These are phyloP conservation scores for Coccyzus lansbergi DNA, from an alignment of 2,797 vertebrate species.

Conservation along the genomic window DNA sequence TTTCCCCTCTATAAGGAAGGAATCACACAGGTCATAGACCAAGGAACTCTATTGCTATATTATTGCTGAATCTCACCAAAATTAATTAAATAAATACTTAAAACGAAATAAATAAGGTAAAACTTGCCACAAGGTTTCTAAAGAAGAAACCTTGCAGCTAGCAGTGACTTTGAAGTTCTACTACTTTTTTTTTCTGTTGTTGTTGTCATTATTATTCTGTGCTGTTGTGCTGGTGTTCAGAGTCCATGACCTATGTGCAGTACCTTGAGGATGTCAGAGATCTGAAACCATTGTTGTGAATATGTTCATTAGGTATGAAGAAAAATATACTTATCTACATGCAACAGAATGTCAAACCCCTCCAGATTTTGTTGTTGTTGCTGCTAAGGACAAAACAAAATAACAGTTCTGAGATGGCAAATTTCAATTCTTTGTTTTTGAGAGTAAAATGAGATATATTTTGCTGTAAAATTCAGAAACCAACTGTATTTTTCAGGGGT, in stretches of 20 bases:
- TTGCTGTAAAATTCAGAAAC: neutral
- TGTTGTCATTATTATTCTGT: conserved; percentile 40
- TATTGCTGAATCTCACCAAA: conserved; percentile 21
- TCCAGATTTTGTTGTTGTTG: conserved; percentile 39
- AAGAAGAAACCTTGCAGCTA: conserved; percentile 58
- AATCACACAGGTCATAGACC: conserved; percentile 44
- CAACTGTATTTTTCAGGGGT: neutral
- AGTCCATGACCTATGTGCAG: conserved; percentile 52
- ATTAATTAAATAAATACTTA: conserved; percentile 49
- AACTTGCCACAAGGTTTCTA: conserved; percentile 55
- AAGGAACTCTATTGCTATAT: conserved; percentile 40
- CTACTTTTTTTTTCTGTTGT: neutral
- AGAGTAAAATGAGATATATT: neutral
- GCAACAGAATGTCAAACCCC: conserved; percentile 57
- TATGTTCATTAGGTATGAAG: conserved; percentile 66
- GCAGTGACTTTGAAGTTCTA: conserved; percentile 69
- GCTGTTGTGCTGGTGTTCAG: conserved; percentile 41
- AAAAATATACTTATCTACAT: conserved; percentile 66
- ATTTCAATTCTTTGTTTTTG: neutral
- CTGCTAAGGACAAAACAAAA: neutral
- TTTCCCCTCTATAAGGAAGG: conserved; percentile 11
- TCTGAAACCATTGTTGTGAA: conserved; percentile 70
- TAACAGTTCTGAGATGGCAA: neutral
- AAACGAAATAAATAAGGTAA: conserved; percentile 72
- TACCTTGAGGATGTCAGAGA: conserved; percentile 65